Base-by-base conservation (phyloP, 2,113 vertebrate genomes). In the Prolemur simus region DNA sequence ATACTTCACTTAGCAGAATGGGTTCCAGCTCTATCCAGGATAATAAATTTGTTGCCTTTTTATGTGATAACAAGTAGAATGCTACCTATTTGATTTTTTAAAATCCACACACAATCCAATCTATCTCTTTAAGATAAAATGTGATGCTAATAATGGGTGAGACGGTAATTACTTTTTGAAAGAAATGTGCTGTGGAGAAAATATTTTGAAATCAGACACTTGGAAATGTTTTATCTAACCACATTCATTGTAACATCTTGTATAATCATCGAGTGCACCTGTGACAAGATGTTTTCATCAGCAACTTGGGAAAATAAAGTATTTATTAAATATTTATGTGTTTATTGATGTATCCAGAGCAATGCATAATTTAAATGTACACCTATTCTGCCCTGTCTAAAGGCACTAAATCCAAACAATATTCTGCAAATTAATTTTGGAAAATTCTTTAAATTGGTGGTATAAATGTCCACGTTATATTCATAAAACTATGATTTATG, bases 361-460 rank as follows among this genome's bases (percentile, higher is more conserved):
- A 86, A 69, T 0, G 5, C 34, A 52, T 71, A 73, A 87, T 87
- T 88, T 85, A 85, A 87, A 69, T 69, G 21, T 25, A 49, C 64
- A 45, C 21, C 17, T 85, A 58, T 77, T 81, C 52, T 32, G 23
- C 78, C 14, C 10, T 78, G 21, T 93, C 58, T 89, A 82, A 66
- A 88, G 47, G 7, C 54, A 37, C n/a, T 89, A 91, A 52, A 69
- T 10, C 23, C 56, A 73, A 21, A 83, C 17, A 74, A 45, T 83
- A n/a, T 86, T 60, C 42, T 88, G 25, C n/a, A 94, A 87, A n/a
- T 89, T 87, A 86, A 82, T 73, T 85, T 97, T 63, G 63, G 66
- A 93, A 96, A 94, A n/a, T 73, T 93, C 78, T 74, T 18, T 64
- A 80, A 89, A 84, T 78, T 78, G 37, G 47, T 73, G 25, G 13